Conservation (phyloP, 2,888 invertebrate species). For the Theodoxus fluviatilis region DNA sequence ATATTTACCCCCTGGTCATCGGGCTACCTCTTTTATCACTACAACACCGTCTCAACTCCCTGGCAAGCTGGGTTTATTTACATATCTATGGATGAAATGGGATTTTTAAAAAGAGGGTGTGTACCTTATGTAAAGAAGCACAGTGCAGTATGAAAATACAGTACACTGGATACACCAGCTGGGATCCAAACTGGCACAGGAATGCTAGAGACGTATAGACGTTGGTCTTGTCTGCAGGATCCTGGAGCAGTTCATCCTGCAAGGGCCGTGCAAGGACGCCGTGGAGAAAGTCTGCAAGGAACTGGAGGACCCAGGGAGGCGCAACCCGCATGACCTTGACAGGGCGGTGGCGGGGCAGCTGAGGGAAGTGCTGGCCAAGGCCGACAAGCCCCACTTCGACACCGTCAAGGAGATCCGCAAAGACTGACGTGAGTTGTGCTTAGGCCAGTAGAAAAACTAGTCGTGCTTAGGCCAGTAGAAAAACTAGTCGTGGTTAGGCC, state of each 20-base stretch:
- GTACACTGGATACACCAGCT: background rate
- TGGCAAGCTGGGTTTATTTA: too few relatives aligned
- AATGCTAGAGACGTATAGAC: background rate
- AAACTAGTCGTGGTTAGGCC: too few relatives aligned
- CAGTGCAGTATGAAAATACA: too few relatives aligned
- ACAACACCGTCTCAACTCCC: too few relatives aligned
- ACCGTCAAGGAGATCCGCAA: constrained; percentile 35
- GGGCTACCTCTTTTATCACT: too few relatives aligned
- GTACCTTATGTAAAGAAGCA: too few relatives aligned
- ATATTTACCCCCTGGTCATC: too few relatives aligned
- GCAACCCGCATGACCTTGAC: constrained; percentile 38
- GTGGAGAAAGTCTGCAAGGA: constrained; percentile 41
- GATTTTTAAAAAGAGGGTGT: too few relatives aligned
- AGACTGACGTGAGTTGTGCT: constrained; percentile 39
- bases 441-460: too few relatives aligned
- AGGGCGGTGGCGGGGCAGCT: constrained; percentile 33
- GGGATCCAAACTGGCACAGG: background rate
- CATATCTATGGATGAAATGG: too few relatives aligned
- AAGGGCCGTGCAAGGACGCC: constrained; percentile 32
- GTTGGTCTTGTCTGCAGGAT: constrained; percentile 30
- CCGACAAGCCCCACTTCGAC: constrained; percentile 24
- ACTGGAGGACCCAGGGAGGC: constrained; percentile 25
- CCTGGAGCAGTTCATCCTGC: constrained; percentile 37
- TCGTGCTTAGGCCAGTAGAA: too few relatives aligned
- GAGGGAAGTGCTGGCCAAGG: constrained; percentile 28